These are phyloP conservation scores for Drosophila gaucha DNA, from an alignment of 2,888 invertebrate genomes.

Conservation along the genomic window DNA sequence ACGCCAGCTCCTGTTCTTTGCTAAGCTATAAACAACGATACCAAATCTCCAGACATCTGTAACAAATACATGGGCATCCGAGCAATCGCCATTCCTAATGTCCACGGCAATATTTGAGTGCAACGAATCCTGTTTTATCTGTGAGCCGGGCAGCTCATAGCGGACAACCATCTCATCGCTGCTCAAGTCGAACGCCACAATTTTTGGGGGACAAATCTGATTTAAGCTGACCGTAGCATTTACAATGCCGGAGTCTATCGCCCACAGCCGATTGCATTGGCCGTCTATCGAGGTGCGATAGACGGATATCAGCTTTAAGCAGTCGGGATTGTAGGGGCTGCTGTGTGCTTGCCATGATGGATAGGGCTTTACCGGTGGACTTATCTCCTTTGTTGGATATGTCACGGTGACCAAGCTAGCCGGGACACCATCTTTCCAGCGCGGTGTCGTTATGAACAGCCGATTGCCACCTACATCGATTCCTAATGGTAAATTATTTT, in stretches of 20 bases:
- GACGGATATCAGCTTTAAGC: slow-evolving; percentile 90
- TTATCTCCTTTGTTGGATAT: slow-evolving; percentile 86
- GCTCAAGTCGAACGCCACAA: slow-evolving; percentile 89
- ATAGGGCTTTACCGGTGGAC: slow-evolving; percentile 89
- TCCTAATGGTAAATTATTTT: slow-evolving; percentile 91
- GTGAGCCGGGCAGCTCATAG: slow-evolving; percentile 88
- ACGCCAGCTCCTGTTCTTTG: slow-evolving; percentile 82
- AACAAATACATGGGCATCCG: slow-evolving; percentile 87
- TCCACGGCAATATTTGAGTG: slow-evolving; percentile 86
- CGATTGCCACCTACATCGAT: slow-evolving; percentile 89
- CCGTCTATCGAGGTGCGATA: slow-evolving; percentile 90
- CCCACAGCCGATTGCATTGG: slow-evolving; percentile 90
- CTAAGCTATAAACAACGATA: slow-evolving; percentile 83
- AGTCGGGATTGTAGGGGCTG: slow-evolving; percentile 85
- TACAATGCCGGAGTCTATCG: slow-evolving; percentile 91
- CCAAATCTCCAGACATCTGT: slow-evolving; percentile 89
- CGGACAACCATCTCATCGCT: slow-evolving; percentile 88
- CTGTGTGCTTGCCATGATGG: slow-evolving; percentile 88
- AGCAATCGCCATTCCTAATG: slow-evolving; percentile 85
- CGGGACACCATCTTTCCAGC: slow-evolving; percentile 91
- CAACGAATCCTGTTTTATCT: slow-evolving; percentile 89
- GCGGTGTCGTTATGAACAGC: slow-evolving; percentile 91
- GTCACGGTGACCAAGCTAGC: slow-evolving; percentile 90
- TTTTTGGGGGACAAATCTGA: slow-evolving; percentile 90
- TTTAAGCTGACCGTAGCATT: slow-evolving; percentile 88